These are phyloP conservation scores for Atherinosoma microstoma DNA, from an alignment of 2,797 vertebrate genomes.

Conservation along the genomic window DNA sequence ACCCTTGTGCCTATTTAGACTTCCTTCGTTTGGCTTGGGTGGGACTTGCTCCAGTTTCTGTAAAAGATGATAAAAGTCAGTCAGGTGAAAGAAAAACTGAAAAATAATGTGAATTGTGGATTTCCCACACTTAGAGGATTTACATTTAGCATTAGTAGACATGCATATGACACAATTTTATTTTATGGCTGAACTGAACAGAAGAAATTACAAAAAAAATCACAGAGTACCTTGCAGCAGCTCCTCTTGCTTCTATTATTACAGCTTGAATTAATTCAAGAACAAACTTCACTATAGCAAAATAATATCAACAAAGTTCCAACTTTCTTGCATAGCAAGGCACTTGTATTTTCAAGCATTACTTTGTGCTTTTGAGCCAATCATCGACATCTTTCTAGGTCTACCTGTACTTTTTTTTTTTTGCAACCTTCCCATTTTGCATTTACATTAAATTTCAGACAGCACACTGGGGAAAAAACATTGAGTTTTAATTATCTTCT, in stretches of 20 bases:
- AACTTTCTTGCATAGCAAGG: not conserved
- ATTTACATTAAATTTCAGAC: too few species aligned
- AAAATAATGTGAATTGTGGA: not conserved
- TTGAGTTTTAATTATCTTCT: not conserved
- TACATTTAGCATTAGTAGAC: not conserved
- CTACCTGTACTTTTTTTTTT: too few species aligned
- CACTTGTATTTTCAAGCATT: too few species aligned
- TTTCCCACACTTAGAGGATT: too few species aligned
- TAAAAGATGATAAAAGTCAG: constrained; percentile 49
- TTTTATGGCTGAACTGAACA: not conserved
- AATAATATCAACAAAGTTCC: not conserved
- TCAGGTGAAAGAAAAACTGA: not conserved
- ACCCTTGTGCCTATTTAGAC: constrained; percentile 90
- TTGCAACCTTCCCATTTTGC: too few species aligned
- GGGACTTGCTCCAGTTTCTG: constrained; percentile 91
- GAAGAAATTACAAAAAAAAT: not conserved
- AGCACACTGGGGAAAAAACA: too few species aligned
- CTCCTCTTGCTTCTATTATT: not conserved
- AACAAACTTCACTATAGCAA: not conserved
- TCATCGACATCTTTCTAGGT: too few species aligned
- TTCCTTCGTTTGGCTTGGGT: constrained; percentile 99
- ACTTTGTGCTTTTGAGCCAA: too few species aligned
- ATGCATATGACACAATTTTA: not conserved
- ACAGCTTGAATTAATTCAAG: not conserved
- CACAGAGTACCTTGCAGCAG: not conserved